Evolutionary conservation across 2,888 invertebrate genomes (phyloP).

Genomic region (Poecilus cupreus): DNA sequence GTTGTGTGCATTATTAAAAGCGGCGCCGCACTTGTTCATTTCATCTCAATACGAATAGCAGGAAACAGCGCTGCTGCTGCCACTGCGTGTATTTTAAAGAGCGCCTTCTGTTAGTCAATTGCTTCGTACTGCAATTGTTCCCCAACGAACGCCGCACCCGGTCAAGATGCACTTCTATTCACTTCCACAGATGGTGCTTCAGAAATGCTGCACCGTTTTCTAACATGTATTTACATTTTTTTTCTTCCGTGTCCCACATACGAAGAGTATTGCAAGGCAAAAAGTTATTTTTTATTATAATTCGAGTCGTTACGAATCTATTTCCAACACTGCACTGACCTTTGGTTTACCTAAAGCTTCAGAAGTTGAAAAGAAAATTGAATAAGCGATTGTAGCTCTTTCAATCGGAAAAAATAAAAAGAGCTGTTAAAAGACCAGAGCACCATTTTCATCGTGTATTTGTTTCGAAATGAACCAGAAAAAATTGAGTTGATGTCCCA

Average conservation of each 20-base stretch:
- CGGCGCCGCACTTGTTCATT: not conserved
- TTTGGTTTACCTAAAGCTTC: not conserved
- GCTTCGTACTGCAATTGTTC: not conserved
- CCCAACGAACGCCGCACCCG: no score
- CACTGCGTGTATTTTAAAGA: not conserved
- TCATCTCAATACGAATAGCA: no score
- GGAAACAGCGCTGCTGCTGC: no score
- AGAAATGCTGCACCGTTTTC: no score
- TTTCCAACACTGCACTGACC: not conserved
- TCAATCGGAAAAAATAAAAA: constrained; percentile 37
- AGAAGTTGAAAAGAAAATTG: constrained; percentile 11
- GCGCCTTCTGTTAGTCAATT: not conserved
- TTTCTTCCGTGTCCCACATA: not conserved
- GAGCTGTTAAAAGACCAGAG: not conserved
- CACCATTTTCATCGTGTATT: not conserved
- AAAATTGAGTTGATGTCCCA: constrained; percentile 48
- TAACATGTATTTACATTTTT: not conserved
- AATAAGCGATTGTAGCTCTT: constrained; percentile 2
- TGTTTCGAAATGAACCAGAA: constrained; percentile 49
- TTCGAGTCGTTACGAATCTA: no score
- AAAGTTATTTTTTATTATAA: no score
- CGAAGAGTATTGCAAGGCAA: no score
- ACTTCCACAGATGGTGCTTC: no score
- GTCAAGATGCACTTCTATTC: no score
- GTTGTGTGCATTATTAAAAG: constrained; percentile 12